Percentiles rank a stretch among this genome's conserved stretches.
These are phyloP conservation scores for Stichodactyla helianthus DNA, from an alignment of 64 coral and sea anemone genomes.

Conservation along the genomic window DNA sequence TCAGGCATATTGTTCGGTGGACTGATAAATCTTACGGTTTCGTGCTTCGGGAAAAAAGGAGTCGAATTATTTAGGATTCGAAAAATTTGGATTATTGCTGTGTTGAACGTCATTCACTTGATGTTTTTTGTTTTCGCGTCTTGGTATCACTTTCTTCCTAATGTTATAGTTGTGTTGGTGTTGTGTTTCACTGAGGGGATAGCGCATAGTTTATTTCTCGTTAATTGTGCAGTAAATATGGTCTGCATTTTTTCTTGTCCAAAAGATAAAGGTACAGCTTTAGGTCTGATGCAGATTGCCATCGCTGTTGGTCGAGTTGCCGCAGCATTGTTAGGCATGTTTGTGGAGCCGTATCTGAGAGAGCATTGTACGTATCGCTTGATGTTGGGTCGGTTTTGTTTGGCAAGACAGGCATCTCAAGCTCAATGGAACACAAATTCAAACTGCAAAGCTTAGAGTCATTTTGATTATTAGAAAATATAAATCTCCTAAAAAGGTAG, in stretches of 20 bases:
- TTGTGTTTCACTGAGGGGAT: not conserved
- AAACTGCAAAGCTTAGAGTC: no score
- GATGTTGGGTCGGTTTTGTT: slow-evolving; percentile 9
- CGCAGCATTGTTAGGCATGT: slow-evolving; percentile 20
- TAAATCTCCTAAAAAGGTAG: no score
- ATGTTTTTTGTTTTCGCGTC: no score
- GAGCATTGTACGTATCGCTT: slow-evolving; percentile 24
- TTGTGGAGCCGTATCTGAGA: slow-evolving; percentile 19
- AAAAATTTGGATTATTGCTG: no score
- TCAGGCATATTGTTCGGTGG: not conserved
- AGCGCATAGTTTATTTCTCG: no score
- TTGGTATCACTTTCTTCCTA: no score
- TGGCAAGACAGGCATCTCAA: slow-evolving; percentile 1
- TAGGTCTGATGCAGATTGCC: slow-evolving; percentile 19
- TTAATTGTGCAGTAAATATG: no score
- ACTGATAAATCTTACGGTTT: not conserved
- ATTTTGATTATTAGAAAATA: no score
- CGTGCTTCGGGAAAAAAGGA: not conserved
- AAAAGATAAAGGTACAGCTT: slow-evolving; percentile 21
- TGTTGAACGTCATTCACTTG: no score
- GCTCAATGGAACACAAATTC: no score
- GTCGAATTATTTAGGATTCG: no score
- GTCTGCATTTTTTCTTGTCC: no score
- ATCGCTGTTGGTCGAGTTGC: slow-evolving; percentile 12
- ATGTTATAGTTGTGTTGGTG: not conserved